A percentile compares a stretch with the other conserved stretches of the same genome.
Conservation (phyloP, 2,113 vertebrate species). For the rabbit (Oryctolagus cuniculus) region mOryCun1.1 NC_091436.1:124730501-124731000, state of each 20-base stretch:
- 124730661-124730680: slow-evolving; percentile 6
- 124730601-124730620: neutral
- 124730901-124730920: slow-evolving; percentile 80
- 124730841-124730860: slow-evolving; percentile 44
- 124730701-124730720: neutral
- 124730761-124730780: slow-evolving; percentile 31
- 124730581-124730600: neutral
- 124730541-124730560: slow-evolving; percentile 1
- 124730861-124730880: slow-evolving; percentile 70
- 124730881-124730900: slow-evolving; percentile 81
- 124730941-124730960: slow-evolving; percentile 78
- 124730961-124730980: slow-evolving; percentile 76
- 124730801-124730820: slow-evolving; percentile 57
- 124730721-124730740: slow-evolving; percentile 22
- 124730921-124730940: slow-evolving; percentile 78
- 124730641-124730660: neutral
- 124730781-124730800: slow-evolving; percentile 42
- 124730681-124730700: slow-evolving; percentile 1
- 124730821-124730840: slow-evolving; percentile 32
- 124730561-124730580: neutral
- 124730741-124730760: neutral
- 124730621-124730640: neutral
- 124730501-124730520: neutral
- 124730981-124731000: slow-evolving; percentile 44
- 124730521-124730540: neutral